Evolutionary conservation across 2,888 invertebrate genomes (phyloP).

Genomic region (Macaria notata): DNA sequence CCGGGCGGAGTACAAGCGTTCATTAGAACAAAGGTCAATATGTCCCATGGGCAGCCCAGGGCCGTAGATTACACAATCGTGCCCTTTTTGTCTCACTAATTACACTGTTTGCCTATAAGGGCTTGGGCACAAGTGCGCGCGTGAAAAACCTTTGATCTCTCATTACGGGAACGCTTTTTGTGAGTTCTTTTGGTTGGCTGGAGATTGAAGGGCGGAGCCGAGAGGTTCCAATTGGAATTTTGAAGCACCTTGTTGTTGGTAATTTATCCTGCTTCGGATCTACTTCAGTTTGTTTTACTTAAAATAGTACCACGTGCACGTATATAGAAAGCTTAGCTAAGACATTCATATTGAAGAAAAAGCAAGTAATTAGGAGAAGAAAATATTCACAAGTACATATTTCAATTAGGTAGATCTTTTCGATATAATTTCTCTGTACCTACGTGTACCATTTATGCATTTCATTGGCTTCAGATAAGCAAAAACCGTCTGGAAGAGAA

Average conservation of each 20-base stretch:
- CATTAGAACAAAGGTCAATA: slow-evolving; percentile 69
- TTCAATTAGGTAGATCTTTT: too few species aligned
- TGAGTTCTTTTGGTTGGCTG: slow-evolving; percentile 21
- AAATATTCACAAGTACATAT: too few species aligned
- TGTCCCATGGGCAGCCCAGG: slow-evolving; percentile 42
- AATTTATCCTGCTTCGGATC: background rate
- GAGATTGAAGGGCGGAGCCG: slow-evolving; percentile 8
- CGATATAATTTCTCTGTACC: too few species aligned
- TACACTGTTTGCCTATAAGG: slow-evolving; percentile 47
- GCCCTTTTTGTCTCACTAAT: slow-evolving; percentile 55
- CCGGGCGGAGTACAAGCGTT: slow-evolving; percentile 58
- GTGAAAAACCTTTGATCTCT: slow-evolving; percentile 32
- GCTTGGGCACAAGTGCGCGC: slow-evolving; percentile 25
- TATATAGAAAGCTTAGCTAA: too few species aligned
- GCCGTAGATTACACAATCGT: slow-evolving; percentile 54
- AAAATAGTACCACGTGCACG: too few species aligned
- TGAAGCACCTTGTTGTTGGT: background rate
- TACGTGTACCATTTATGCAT: too few species aligned
- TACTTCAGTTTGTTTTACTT: background rate
- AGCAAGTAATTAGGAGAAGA: too few species aligned
- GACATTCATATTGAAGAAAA: too few species aligned
- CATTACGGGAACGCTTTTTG: slow-evolving; percentile 31
- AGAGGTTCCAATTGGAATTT: slow-evolving; percentile 9
- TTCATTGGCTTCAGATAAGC: too few species aligned
- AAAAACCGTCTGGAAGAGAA: too few species aligned